Evolutionary conservation across 2,797 vertebrate genomes (phyloP).

Genomic region (Melanotaenia parkinsoni): DNA sequence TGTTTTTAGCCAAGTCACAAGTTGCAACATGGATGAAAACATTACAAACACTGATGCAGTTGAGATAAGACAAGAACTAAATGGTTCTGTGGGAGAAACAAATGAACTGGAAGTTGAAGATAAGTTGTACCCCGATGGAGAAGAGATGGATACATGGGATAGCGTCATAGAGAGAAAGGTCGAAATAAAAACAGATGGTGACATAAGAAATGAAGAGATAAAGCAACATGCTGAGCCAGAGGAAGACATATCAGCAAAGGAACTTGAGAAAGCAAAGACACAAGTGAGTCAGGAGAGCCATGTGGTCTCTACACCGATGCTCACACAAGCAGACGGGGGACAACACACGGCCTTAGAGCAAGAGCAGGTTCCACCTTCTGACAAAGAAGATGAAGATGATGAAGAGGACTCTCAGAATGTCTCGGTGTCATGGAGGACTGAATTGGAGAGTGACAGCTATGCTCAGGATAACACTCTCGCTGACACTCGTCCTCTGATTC

Average conservation of each 20-base stretch:
- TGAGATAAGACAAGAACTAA: slow-evolving; percentile 23
- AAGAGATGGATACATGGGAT: slow-evolving; percentile 78
- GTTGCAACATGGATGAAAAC: slow-evolving; percentile 27
- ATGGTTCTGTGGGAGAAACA: not conserved
- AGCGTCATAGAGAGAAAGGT: slow-evolving; percentile 71
- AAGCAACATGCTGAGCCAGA: slow-evolving; percentile 68
- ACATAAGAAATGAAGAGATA: slow-evolving; percentile 29
- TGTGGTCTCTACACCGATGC: not conserved
- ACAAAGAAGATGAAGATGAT: slow-evolving; percentile 60
- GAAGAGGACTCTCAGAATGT: slow-evolving; percentile 79
- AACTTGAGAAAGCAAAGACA: slow-evolving; percentile 23
- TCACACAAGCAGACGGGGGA: slow-evolving; percentile 10
- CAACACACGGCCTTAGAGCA: slow-evolving; percentile 1
- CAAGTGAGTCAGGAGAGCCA: slow-evolving; percentile 7
- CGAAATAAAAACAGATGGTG: slow-evolving; percentile 31
- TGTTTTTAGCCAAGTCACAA: slow-evolving; percentile 18
- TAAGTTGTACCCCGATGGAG: slow-evolving; percentile 73
- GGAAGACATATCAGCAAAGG: slow-evolving; percentile 68
- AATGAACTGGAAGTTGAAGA: slow-evolving; percentile 49
- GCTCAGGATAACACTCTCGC: slow-evolving; percentile 84
- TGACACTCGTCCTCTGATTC: slow-evolving; percentile 83
- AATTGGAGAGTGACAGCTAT: slow-evolving; percentile 81
- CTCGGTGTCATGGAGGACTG: slow-evolving; percentile 79
- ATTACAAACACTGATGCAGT: slow-evolving; percentile 14
- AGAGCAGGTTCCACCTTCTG: slow-evolving; percentile 4